Evolutionary conservation across 2,113 vertebrate genomes (phyloP).

Genomic region (Centropus bengalensis): DNA sequence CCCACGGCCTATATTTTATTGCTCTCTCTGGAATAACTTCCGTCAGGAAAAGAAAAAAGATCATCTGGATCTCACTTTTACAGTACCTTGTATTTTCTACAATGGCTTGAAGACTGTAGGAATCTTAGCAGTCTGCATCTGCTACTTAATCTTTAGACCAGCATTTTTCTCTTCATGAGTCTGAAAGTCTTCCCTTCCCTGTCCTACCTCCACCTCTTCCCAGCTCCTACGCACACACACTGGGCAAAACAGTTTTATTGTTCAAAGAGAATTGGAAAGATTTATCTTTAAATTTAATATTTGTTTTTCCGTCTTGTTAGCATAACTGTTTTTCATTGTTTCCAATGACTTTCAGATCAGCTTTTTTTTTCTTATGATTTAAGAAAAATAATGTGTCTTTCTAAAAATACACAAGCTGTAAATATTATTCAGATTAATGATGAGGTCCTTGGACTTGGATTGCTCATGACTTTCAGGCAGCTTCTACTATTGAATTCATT

Average conservation of each 20-base stretch:
- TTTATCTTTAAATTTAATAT: background rate
- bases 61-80: background rate
- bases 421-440: background rate
- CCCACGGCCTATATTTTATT: background rate
- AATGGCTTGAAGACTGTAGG: background rate
- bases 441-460: background rate
- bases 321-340: background rate
- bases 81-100: background rate
- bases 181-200: background rate
- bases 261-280: background rate
- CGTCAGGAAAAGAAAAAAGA: background rate
- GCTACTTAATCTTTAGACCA: background rate
- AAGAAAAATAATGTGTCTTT: background rate
- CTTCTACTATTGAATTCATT: background rate
- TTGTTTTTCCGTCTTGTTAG: background rate
- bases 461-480: background rate
- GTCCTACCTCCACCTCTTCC: background rate
- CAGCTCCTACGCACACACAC: background rate
- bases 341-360: background rate
- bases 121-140: background rate
- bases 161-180: background rate
- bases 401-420: background rate
- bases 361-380: slow-evolving; percentile 9
- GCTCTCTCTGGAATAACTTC: background rate
- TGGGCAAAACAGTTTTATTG: background rate